Base-by-base conservation (phyloP, 1,140 invertebrate genomes). In the Laupala kohalensis region DNA sequence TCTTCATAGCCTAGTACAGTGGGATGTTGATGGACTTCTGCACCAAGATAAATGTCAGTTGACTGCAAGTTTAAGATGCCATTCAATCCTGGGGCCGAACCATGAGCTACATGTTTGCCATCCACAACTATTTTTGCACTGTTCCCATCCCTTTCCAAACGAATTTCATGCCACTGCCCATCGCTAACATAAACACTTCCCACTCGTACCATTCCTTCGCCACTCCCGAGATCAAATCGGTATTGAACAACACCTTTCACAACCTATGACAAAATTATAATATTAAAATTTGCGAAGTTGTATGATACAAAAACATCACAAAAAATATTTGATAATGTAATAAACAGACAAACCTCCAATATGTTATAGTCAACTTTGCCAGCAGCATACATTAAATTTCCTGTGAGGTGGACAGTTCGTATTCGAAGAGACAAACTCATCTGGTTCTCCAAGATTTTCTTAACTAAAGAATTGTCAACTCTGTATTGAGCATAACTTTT, bases 291-390 rank as follows among this genome's bases (percentile, higher is more conserved):
- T 2, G 19, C 9, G 19, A 53, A 53, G 37, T 13, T 53, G 37
- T 53, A 53, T 53, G 37, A 19, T 53, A 13, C 37, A 53, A 4
- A n/a, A n/a, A n/a, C n/a, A 37, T 37, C 30, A 6, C 30, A 37
- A 37, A 37, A 37, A 37, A 6, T 37, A 15, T 37, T 37, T 15
- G n/a, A n/a, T n/a, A n/a, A n/a, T 37, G 30, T 15, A 37, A 37
- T 37, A 37, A 37, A 6, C 30, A 37, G 30, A 37, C 6, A 6
- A 37, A 92, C 87, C 83, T 97, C 94, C 37, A 97, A 82, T 64
- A 95, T 88, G 74, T 93, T 94, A 78, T 95, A 97, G 77, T 97
- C 95, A 26, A 94, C 84, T 76, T 89, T 88, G 0, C 94, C 95
- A 28, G 89, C 86, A 0, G 92, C 92, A 78, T 92, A 93, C 84